phyloP scores from a whole-genome alignment of 2,888 invertebrate species.

The Epistrophe eligans region DNA sequence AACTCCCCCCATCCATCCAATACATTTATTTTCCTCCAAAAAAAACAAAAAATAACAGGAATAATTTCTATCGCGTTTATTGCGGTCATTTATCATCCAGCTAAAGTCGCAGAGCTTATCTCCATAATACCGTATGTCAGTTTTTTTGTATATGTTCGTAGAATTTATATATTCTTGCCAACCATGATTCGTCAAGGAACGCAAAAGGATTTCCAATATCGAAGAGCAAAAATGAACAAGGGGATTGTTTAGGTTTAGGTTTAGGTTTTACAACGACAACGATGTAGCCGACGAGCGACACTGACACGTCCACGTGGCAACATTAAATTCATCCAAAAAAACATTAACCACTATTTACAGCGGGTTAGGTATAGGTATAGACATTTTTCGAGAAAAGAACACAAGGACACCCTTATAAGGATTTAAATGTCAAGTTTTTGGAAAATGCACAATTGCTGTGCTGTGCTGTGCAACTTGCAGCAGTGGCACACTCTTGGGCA shows the following conservation, averaged over 20 bases:
- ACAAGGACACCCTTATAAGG: conserved; percentile 41
- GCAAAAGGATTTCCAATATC: conserved; percentile 66
- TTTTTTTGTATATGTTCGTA: conserved; percentile 31
- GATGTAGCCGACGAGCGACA: neutral
- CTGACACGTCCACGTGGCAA: conserved; percentile 65
- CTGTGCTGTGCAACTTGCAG: conserved; percentile 43
- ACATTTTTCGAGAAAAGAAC: neutral
- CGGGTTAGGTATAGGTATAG: neutral
- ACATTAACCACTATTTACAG: conserved; percentile 32
- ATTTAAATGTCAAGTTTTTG: conserved; percentile 60
- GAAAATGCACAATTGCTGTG: conserved; percentile 45
- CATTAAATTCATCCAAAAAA: conserved; percentile 61
- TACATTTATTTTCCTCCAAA: neutral
- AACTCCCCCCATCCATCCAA: conserved; percentile 9
- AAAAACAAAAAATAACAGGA: conserved; percentile 31
- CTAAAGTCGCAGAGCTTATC: conserved; percentile 69
- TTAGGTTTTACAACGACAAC: conserved; percentile 31
- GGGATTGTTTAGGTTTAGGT: conserved; percentile 48
- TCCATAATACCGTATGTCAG: conserved; percentile 75
- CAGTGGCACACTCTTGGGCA: conserved; percentile 67
- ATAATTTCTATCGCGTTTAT: conserved; percentile 73
- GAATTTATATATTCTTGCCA: conserved; percentile 10
- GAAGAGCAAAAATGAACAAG: conserved; percentile 64
- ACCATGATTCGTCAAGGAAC: conserved; percentile 64
- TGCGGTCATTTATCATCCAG: conserved; percentile 75